Evolutionary conservation across 2,797 vertebrate genomes (phyloP).

Genomic region (Strix occidentalis): DNA sequence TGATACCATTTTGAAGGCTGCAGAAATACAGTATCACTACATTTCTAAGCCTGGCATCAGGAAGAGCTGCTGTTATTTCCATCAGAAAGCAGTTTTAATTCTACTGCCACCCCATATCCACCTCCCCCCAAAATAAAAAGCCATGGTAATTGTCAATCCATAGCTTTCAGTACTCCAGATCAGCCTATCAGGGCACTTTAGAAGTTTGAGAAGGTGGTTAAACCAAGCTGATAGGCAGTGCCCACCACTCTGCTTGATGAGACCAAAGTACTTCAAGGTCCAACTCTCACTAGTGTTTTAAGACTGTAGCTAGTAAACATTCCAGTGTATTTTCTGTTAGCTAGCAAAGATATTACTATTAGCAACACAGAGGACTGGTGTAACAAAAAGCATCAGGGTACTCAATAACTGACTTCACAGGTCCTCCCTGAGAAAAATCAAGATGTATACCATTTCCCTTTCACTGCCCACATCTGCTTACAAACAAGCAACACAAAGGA

Average conservation of each 20-base stretch:
- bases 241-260: background rate
- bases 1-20: background rate
- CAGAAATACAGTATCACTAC: background rate
- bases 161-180: background rate
- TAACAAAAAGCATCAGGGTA: background rate
- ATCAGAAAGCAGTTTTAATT: background rate
- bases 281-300: background rate
- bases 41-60: background rate
- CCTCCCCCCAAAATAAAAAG: accelerated
- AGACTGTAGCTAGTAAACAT: background rate
- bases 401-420: background rate
- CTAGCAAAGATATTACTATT: background rate
- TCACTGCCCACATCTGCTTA: background rate
- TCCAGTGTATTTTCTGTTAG: background rate
- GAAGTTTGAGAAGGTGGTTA: background rate
- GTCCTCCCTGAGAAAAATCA: background rate
- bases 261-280: background rate
- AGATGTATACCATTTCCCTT: accelerated
- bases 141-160: background rate
- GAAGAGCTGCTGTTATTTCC: background rate
- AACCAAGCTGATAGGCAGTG: background rate
- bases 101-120: background rate
- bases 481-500: background rate
- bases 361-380: background rate
- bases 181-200: background rate